Evolutionary conservation across 2,888 invertebrate species (phyloP), one percentile per base, ranked within the genome.

Genomic region (Onthophagus sagittarius): DNA sequence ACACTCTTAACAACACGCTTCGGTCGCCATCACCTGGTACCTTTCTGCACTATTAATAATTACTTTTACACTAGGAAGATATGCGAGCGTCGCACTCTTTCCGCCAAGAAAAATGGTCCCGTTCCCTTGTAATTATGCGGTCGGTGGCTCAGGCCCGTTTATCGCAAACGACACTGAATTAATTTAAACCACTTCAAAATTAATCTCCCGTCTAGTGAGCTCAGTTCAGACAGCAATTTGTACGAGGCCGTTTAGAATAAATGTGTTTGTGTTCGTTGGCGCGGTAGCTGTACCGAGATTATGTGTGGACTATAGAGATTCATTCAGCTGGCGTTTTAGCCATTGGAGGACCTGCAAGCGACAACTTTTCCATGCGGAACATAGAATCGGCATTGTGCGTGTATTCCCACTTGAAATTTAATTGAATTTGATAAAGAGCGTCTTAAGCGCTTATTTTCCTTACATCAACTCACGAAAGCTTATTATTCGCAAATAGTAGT

Each of bases 91-190:
- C 67, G 23, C 15, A 67, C 13, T 67, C 32, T 67, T 67, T 67
- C 67, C 31, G 31, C 67, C n/a, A 53, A 67, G 67, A 67, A 67
- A 67, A 67, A 67, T 67, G 67, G 67, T 31, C 23, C 67, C 67
- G 67, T 23, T 67, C 67, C 32, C 67, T 67, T 67, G 67, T 67
- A 67, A 67, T 67, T 67, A 67, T 67, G 67, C 67, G 67, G 67
- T 67, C 67, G 31, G 32, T 23, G 67, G 67, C 67, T n/a, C 67
- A 15, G 67, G 23, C 67, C 32, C 67, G 67, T 67, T 67, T 67
- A 67, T 67, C 67, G 67, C 31, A 15, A 67, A 67, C 67, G 67
- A 67, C 67, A 67, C 67, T 67, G 67, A 67, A 67, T 67, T 67
- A 67, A 67, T 67, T 67, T 67, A 31, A n/a, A 23, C 23, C 67